phyloP scores from a whole-genome alignment of 2,113 vertebrate genomes.

The Suncus etruscus region DNA sequence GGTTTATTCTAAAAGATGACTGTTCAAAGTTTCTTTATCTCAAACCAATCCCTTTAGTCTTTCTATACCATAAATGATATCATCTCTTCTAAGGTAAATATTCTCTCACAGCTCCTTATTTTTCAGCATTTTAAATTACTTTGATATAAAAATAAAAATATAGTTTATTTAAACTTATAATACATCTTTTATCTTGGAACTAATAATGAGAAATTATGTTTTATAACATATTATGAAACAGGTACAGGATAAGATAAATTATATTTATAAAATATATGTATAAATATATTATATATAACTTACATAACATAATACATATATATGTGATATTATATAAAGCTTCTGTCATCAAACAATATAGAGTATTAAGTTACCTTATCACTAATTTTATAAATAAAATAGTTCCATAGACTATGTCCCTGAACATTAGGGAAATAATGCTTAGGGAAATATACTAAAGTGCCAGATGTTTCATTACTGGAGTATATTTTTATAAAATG shows the following conservation, averaged over 20 bases:
- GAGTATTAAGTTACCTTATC: background rate
- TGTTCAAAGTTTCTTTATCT: conserved; percentile 1
- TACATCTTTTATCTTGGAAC: conserved; percentile 1
- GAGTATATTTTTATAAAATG: conserved; percentile 77
- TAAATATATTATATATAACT: background rate
- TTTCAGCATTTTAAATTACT: background rate
- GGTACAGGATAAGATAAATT: background rate
- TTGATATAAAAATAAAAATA: background rate
- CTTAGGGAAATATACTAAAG: conserved; percentile 50
- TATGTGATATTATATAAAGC: background rate
- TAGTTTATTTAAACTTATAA: conserved; percentile 38
- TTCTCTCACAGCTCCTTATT: background rate
- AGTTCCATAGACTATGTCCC: conserved; percentile 22
- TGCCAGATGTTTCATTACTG: conserved; percentile 73
- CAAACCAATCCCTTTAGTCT: background rate
- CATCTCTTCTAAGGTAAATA: background rate
- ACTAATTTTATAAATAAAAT: conserved; percentile 50
- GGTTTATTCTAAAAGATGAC: background rate
- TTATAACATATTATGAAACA: background rate
- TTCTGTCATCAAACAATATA: conserved; percentile 32
- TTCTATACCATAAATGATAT: background rate
- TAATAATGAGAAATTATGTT: conserved; percentile 28
- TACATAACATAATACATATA: background rate
- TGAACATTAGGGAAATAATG: conserved; percentile 31
- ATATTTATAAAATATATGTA: background rate